Conservation (phyloP, 2,888 invertebrate species). For the Xylota sylvarum region DNA sequence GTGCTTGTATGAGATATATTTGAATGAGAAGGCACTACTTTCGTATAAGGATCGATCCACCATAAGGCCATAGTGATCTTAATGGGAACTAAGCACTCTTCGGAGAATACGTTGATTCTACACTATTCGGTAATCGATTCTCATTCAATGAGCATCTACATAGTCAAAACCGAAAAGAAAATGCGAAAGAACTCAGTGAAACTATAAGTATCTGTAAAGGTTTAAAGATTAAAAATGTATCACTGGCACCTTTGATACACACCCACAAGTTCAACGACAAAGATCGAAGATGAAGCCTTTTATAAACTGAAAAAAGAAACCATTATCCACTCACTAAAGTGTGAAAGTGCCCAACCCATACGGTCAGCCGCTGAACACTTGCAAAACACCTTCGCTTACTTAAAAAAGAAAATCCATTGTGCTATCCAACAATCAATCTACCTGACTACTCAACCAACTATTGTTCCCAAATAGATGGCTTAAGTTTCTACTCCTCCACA, state of each 20-base stretch:
- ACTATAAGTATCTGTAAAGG: too few species aligned
- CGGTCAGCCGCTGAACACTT: conserved; percentile 30
- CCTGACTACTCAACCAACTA: conserved; percentile 25
- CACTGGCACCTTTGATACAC: not conserved
- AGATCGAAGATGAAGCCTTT: conserved; percentile 3
- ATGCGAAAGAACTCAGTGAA: too few species aligned
- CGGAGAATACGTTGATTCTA: too few species aligned
- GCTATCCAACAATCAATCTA: conserved; percentile 21
- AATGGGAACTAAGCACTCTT: too few species aligned
- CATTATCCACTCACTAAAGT: conserved; percentile 15
- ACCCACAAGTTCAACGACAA: not conserved
- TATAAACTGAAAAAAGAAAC: not conserved
- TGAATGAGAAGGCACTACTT: too few species aligned
- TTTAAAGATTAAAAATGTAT: too few species aligned
- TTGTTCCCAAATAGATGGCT: conserved; percentile 22
- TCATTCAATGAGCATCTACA: too few species aligned
- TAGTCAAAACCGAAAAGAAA: too few species aligned
- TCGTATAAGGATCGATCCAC: too few species aligned
- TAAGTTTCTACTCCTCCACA: conserved; percentile 4
- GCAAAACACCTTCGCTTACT: conserved; percentile 38
- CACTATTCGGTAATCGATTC: too few species aligned
- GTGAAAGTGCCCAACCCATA: conserved; percentile 42
- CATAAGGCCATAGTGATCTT: too few species aligned
- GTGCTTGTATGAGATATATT: too few species aligned
- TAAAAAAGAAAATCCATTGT: conserved; percentile 2